Base-by-base conservation (phyloP, 2,888 invertebrate genomes). In the Ryuthela nishihirai region DNA sequence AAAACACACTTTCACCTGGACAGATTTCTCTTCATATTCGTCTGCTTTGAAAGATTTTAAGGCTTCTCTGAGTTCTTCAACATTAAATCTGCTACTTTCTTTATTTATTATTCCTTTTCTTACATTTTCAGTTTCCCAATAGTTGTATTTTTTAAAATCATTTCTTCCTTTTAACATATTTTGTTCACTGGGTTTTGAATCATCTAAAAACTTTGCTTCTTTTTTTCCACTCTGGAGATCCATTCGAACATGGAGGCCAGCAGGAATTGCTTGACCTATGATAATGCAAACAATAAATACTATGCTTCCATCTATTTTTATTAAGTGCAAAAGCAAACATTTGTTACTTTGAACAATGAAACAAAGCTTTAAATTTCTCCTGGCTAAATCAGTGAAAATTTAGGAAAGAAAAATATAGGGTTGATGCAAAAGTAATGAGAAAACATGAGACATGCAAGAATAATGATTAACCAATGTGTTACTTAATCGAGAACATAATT, bases 221-320 rank as follows among this genome's bases (percentile, higher is more conserved):
- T 80, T 83, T 60, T 80, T 70, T 0, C 87, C 87, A 10, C 85
- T 87, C 73, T 83, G 75, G n/a, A 89, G 74, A 75, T 88, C 84
- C 55, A 88, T 79, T 42, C 87, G 77, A 4, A 87, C 78, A 71
- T 89, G 88, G 3, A 88, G 75, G 1, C 88, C 88, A 54, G 79
- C 74, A 1, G 88, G 87, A 66, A 88, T 79, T 17, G 79, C 76
- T 72, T 86, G 85, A 56, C 83, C 88, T 85, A 65, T 12, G n/a
- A 15, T 5, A 35, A n/a, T n/a, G n/a, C n/a, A n/a, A n/a, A n/a
- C n/a, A n/a, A n/a, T n/a, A n/a, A n/a, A n/a, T n/a, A n/a, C n/a
- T n/a, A n/a, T n/a, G n/a, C n/a, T n/a, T n/a, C n/a, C n/a, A n/a
- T n/a, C n/a, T n/a, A n/a, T n/a, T n/a, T n/a, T n/a, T n/a, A n/a